Percentiles rank a stretch among this genome's conserved stretches.
These are phyloP conservation scores for Ambastaia sidthimunki DNA, from an alignment of 2,797 vertebrate genomes.

Conservation along the genomic window DNA sequence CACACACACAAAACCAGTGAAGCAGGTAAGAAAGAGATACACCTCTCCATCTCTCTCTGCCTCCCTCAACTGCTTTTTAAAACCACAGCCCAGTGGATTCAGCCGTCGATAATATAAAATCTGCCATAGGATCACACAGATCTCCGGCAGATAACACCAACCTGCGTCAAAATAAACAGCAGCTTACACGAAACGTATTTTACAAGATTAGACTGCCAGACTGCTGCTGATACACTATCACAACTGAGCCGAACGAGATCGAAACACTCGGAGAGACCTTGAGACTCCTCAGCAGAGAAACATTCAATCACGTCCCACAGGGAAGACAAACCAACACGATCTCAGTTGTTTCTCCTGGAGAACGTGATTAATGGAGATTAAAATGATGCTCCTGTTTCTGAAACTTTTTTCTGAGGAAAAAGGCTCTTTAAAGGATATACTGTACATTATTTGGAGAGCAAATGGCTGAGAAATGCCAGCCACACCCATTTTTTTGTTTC, in stretches of 20 bases:
- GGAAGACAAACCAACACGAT: neutral
- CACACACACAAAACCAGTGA: slow-evolving; percentile 10
- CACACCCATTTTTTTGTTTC: too few relatives aligned
- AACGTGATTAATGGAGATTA: neutral
- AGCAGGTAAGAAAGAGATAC: slow-evolving; percentile 9
- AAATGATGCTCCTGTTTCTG: too few relatives aligned
- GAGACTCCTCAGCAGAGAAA: neutral
- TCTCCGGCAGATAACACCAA: neutral
- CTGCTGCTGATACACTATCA: neutral
- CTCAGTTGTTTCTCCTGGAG: neutral
- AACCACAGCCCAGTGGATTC: neutral
- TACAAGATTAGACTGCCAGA: neutral
- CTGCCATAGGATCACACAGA: neutral
- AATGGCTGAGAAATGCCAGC: too few relatives aligned
- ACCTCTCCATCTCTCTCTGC: neutral
- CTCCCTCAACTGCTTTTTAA: neutral
- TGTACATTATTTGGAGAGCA: too few relatives aligned
- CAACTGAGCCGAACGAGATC: neutral
- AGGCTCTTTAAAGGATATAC: too few relatives aligned
- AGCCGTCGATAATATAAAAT: slow-evolving; percentile 11
- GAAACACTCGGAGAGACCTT: neutral
- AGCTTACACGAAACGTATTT: neutral
- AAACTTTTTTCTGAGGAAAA: too few relatives aligned
- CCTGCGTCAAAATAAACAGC: neutral
- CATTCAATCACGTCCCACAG: neutral